Evolutionary conservation across 2,113 vertebrate species (phyloP), one percentile per base, ranked within the genome.

Genomic region (Motacilla alba): DNA sequence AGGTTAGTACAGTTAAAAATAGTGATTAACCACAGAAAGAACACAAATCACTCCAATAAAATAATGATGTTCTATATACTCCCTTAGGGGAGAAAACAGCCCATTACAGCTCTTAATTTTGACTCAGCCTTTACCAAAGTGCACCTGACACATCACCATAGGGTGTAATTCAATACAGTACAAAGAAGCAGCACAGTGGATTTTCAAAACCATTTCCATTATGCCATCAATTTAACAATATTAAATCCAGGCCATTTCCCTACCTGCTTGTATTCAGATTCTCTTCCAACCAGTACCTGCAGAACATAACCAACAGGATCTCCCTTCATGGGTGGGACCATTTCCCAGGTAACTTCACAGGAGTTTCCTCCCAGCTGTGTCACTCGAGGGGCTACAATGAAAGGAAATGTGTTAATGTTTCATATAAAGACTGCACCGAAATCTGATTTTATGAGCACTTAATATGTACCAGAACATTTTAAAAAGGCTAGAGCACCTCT

Each of bases 201-300:
- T 26, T 31, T 75, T 77, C 52, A 63, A 88, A 87, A 16, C 6
- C 47, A 20, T 56, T 80, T 60, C 52, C 56, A 68, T 80, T 56
- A 62, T 43, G 37, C 24, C 43, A 49, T 50, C 76, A 53, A 41
- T 82, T 87, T 44, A 83, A 58, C 47, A 87, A 10, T 22, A 78
- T 33, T 41, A 86, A 86, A 94, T 53, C 0, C 3, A 60, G 33
- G 37, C 10, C 30, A 19, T 70, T 62, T 64, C 72, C 98, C 50
- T 97, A 99, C 99, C 99, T 99, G 99, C 97, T 99, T 99, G 97
- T 99, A 99, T 91, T 99, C 99, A 3, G 99, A 98, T 93, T 99
- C 99, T 95, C 99, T 99, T 88, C 99, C 99, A 80, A 99, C 98
- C 95, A 99, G 97, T 83, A 99, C 98, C 98, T 99, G 99, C 14